These are phyloP conservation scores for Tetranychus cinnabarinus DNA, from an alignment of 1,140 invertebrate genomes.

Conservation along the genomic window DNA sequence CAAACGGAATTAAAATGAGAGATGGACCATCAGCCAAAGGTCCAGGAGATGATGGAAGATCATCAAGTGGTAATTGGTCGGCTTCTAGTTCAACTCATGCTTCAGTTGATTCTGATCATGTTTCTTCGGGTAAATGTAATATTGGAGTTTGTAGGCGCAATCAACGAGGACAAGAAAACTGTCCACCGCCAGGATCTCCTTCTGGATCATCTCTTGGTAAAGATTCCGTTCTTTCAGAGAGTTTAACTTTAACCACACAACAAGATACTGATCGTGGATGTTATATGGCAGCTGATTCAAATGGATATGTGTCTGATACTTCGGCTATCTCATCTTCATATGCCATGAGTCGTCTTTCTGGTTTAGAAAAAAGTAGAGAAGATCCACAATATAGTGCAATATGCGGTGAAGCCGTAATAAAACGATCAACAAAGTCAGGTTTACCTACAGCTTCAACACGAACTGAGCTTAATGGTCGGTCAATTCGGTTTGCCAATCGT, in stretches of 20 bases:
- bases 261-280: background rate
- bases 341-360: conserved; percentile 4
- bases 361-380: background rate
- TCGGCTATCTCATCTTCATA: conserved; percentile 5
- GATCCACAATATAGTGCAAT: background rate
- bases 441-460: background rate
- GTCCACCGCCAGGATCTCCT: background rate
- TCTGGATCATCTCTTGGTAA: conserved; percentile 16
- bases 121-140: background rate
- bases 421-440: too few species aligned
- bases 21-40: conserved; percentile 19
- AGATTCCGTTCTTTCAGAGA: conserved; percentile 14
- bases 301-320: conserved; percentile 1
- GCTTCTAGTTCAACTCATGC: conserved; percentile 55
- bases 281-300: background rate
- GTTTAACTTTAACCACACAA: background rate
- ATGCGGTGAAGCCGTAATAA: background rate
- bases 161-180: background rate
- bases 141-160: too few species aligned
- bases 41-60: conserved; percentile 44
- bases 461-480: background rate
- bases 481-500: conserved; percentile 1
- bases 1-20: background rate
- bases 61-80: conserved; percentile 79
- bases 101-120: conserved; percentile 27